phyloP scores from a whole-genome alignment of 2,888 invertebrate genomes.

The Ganaspis brasiliensis region DNA sequence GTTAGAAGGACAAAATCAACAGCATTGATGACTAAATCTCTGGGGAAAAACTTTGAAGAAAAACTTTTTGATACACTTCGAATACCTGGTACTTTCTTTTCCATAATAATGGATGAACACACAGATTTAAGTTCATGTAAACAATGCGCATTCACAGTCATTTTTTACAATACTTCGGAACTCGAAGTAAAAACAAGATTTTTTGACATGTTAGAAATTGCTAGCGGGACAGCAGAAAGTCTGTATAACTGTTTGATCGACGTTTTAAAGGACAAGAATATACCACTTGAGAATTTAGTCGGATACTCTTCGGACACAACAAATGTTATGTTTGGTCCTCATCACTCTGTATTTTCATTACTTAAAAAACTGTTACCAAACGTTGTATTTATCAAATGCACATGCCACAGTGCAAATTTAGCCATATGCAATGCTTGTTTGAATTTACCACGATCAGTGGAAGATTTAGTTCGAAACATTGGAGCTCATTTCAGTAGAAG shows the following conservation, averaged over 20 bases:
- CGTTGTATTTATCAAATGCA: constrained; percentile 72
- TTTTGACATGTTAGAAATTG: constrained; percentile 64
- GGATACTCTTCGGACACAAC: constrained; percentile 70
- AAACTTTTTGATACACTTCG: constrained; percentile 10
- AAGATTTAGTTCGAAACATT: constrained; percentile 61
- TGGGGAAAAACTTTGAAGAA: not conserved
- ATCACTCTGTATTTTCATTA: constrained; percentile 19
- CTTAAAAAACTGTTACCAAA: constrained; percentile 56
- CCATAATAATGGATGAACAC: constrained; percentile 43
- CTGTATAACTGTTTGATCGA: constrained; percentile 52
- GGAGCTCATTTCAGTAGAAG: constrained; percentile 66
- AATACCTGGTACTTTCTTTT: constrained; percentile 28
- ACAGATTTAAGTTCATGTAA: constrained; percentile 26
- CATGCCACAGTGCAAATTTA: constrained; percentile 73
- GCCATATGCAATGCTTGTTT: constrained; percentile 72
- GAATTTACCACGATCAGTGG: constrained; percentile 65
- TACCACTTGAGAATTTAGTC: constrained; percentile 62
- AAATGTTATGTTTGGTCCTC: constrained; percentile 68
- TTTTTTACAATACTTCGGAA: constrained; percentile 66
- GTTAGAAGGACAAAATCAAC: constrained; percentile 51
- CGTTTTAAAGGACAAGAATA: constrained; percentile 58
- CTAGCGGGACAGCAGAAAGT: constrained; percentile 54
- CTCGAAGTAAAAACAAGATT: constrained; percentile 77
- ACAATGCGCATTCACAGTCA: constrained; percentile 41
- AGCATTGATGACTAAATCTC: constrained; percentile 32